phyloP scores from a whole-genome alignment of 92 coral and sea anemone species.

The Phymanthus crucifer region DNA sequence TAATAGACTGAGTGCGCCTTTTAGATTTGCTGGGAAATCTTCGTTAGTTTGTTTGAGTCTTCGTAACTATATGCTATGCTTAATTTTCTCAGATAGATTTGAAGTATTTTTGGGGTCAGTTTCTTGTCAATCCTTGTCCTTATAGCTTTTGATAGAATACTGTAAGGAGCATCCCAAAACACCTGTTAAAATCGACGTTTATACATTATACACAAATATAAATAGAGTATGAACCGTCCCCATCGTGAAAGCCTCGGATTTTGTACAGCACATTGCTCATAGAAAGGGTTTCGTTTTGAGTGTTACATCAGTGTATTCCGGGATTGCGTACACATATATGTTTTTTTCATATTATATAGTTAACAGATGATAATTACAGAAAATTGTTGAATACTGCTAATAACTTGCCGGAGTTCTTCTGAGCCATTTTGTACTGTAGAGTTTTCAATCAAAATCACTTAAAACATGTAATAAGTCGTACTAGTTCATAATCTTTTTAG shows the following conservation, averaged over 20 bases:
- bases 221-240: background rate
- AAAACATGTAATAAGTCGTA: background rate
- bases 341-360: background rate
- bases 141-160: background rate
- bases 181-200: background rate
- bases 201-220: background rate
- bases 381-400: background rate
- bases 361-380: background rate
- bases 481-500: background rate
- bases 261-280: too few relatives aligned
- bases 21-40: background rate
- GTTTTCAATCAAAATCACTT: background rate
- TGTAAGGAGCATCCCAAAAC: background rate
- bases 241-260: too few relatives aligned
- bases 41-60: background rate
- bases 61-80: background rate
- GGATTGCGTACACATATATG: background rate
- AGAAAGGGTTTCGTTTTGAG: background rate
- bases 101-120: background rate
- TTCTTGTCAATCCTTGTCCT: background rate
- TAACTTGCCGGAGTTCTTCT: background rate
- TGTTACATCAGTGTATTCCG: background rate
- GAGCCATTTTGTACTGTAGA: background rate
- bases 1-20: background rate
- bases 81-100: background rate